Percentiles rank a stretch among this genome's conserved stretches.
Conservation (phyloP, 2,113 vertebrate genomes). For the Ivindomyrus marchei region DNA sequence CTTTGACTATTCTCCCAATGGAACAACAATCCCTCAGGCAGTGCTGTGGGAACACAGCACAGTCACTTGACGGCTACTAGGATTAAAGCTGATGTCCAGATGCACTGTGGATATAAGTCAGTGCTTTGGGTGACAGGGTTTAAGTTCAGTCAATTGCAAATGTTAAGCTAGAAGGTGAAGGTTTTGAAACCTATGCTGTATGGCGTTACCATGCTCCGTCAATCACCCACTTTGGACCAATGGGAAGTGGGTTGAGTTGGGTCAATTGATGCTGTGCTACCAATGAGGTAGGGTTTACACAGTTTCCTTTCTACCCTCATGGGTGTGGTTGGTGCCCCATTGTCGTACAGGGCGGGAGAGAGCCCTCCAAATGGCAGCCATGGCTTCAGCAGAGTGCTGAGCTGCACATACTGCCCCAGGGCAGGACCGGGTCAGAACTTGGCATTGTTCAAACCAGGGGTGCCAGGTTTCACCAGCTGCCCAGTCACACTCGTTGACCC, state of each 20-base stretch:
- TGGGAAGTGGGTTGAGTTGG: neutral
- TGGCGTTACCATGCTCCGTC: neutral
- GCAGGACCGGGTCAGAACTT: constrained; percentile 51
- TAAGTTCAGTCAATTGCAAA: neutral
- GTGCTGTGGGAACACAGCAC: neutral
- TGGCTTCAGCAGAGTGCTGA: constrained; percentile 42
- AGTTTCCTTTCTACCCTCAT: neutral
- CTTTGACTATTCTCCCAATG: neutral
- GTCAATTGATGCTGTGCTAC: neutral
- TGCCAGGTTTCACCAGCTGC: constrained; percentile 62
- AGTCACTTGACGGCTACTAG: neutral
- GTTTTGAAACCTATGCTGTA: neutral
- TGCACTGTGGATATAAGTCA: neutral
- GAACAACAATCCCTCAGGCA: neutral
- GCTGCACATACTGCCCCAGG: constrained; percentile 48
- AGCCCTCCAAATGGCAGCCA: neutral
- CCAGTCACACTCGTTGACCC: constrained; percentile 57
- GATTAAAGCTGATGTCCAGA: neutral
- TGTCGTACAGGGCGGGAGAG: neutral
- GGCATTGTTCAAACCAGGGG: constrained; percentile 38
- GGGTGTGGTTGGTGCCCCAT: neutral
- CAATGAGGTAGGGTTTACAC: neutral
- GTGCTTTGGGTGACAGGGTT: neutral
- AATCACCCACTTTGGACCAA: neutral
- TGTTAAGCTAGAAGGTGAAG: neutral